Conservation (phyloP, 2,113 vertebrate genomes). For the Zosterops borbonicus region DNA sequence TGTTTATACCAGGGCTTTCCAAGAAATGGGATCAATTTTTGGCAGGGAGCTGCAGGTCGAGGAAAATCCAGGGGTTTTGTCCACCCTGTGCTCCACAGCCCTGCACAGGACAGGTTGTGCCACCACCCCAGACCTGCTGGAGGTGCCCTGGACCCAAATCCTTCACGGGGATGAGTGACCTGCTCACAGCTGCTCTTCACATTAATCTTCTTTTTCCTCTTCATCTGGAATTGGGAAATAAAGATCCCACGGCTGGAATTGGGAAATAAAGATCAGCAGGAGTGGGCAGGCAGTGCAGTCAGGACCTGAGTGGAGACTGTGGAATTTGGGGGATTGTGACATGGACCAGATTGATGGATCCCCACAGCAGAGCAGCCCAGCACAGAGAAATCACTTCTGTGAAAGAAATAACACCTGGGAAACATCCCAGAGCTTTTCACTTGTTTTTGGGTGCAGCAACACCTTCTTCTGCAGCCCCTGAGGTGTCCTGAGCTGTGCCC, state of each 20-base stretch:
- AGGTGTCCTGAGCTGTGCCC: neutral
- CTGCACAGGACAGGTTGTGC: neutral
- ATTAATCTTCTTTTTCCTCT: neutral
- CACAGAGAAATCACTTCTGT: neutral
- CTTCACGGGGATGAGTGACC: neutral
- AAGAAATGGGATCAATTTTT: neutral
- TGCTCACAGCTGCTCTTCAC: neutral
- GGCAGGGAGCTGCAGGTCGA: neutral
- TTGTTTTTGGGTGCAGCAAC: neutral
- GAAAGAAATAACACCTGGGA: neutral
- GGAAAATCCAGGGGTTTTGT: neutral
- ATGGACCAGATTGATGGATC: neutral
- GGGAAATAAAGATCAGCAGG: neutral
- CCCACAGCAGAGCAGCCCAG: neutral
- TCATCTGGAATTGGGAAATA: neutral
- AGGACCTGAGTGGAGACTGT: neutral
- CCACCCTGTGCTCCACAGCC: neutral
- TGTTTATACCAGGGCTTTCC: neutral
- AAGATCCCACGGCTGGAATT: neutral
- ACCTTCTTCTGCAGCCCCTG: neutral
- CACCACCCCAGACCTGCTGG: neutral
- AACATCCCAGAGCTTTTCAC: neutral
- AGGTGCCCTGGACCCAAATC: neutral
- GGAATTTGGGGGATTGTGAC: fast-evolving
- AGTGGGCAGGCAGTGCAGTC: neutral